Conservation (phyloP, 2,113 vertebrate species). For the Megaceryle maxima region DNA sequence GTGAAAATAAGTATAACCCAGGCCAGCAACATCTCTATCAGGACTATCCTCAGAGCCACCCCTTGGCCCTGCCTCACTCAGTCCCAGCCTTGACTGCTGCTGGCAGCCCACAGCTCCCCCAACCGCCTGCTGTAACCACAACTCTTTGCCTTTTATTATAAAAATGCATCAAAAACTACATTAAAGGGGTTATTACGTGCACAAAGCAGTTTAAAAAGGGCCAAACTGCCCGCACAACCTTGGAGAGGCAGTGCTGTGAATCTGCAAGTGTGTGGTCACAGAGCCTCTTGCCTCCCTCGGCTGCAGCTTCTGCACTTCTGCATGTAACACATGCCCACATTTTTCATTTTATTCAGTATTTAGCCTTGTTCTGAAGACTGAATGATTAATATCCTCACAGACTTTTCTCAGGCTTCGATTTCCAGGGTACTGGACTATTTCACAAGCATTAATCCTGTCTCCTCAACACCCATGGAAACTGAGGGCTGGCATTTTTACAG, state of each 20-base stretch:
- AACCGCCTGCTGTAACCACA: background rate
- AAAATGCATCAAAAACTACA: fast-evolving
- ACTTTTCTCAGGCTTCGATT: background rate
- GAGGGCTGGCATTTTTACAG: background rate
- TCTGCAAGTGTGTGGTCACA: fast-evolving
- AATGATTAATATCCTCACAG: background rate
- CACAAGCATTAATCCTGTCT: background rate
- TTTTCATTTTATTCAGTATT: background rate
- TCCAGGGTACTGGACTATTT: background rate
- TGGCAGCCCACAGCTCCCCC: background rate
- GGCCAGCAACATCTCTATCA: background rate
- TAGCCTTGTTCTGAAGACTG: background rate
- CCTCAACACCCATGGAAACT: background rate
- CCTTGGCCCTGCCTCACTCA: no score
- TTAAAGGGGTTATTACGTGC: fast-evolving
- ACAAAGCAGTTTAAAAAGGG: background rate
- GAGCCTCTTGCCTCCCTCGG: background rate
- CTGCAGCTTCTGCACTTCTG: background rate
- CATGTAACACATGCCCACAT: fast-evolving
- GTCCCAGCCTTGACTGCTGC: background rate
- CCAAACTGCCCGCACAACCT: background rate
- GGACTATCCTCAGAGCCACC: background rate
- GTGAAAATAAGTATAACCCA: background rate
- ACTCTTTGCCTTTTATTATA: background rate
- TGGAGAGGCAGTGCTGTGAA: background rate